phyloP scores from a whole-genome alignment of 2,888 invertebrate species.

The Parascotia fuliginaria region DNA sequence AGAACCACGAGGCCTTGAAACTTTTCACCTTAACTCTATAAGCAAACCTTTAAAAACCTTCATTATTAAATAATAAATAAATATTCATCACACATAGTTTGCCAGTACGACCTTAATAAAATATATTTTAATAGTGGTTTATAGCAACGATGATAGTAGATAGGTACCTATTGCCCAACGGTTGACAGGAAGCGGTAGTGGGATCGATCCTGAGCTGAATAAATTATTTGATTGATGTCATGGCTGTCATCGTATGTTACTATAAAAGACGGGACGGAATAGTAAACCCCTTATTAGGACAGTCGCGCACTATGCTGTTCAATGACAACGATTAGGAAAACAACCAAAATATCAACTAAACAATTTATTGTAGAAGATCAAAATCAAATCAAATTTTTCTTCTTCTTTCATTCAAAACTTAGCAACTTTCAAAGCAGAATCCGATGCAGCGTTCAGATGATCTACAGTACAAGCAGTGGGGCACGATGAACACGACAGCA shows the following conservation, averaged over 20 bases:
- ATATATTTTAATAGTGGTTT: constrained; percentile 25
- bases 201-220: constrained; percentile 77
- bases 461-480: too few relatives aligned
- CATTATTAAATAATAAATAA: constrained; percentile 12
- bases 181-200: constrained; percentile 78
- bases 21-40: too few relatives aligned
- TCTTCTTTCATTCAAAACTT: too few relatives aligned
- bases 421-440: too few relatives aligned
- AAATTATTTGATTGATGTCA: constrained; percentile 66
- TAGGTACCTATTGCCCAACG: constrained; percentile 35
- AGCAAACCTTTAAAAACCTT: background rate
- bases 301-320: constrained; percentile 1
- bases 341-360: too few relatives aligned
- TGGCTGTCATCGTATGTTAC: constrained; percentile 57
- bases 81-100: constrained; percentile 24
- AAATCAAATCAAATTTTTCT: too few relatives aligned
- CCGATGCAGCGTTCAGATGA: too few relatives aligned
- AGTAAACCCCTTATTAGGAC: constrained; percentile 45
- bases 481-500: too few relatives aligned
- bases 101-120: constrained; percentile 37
- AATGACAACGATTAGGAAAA: too few relatives aligned
- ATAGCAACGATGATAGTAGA: constrained; percentile 47
- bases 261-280: constrained; percentile 57
- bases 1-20: too few relatives aligned
- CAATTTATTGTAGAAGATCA: too few relatives aligned